phyloP scores from a whole-genome alignment of 2,113 vertebrate genomes.

The Urocitellus parryii region DNA sequence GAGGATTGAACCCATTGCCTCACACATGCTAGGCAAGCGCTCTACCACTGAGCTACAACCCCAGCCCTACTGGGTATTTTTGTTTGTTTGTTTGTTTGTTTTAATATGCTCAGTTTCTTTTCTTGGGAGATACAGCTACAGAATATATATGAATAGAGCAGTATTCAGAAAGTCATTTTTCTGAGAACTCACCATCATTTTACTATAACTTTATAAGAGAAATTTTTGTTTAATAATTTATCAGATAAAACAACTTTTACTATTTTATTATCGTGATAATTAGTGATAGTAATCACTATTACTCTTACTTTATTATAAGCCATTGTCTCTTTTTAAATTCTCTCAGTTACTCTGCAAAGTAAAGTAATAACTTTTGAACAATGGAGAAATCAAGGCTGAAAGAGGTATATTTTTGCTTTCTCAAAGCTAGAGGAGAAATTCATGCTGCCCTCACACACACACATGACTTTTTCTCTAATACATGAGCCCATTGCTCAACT shows the following conservation, averaged over 20 bases:
- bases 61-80: too few relatives aligned
- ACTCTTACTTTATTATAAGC: background rate
- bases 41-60: too few relatives aligned
- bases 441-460: background rate
- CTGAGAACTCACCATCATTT: background rate
- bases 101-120: slow-evolving; percentile 31
- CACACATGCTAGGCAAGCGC: too few relatives aligned
- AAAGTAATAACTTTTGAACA: background rate
- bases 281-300: background rate
- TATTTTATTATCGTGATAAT: slow-evolving; percentile 22
- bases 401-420: background rate
- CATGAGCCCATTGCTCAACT: background rate
- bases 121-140: background rate
- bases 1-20: too few relatives aligned
- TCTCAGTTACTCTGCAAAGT: slow-evolving; percentile 36
- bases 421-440: slow-evolving; percentile 8
- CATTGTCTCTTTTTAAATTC: background rate
- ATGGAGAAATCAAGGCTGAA: slow-evolving; percentile 9
- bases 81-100: background rate
- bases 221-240: slow-evolving; percentile 20
- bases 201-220: background rate
- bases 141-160: background rate
- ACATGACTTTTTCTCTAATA: background rate
- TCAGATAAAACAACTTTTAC: slow-evolving; percentile 25
- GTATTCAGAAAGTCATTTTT: background rate